phyloP scores from a whole-genome alignment of 2,113 vertebrate genomes.

The Entosphenus tridentatus region DNA sequence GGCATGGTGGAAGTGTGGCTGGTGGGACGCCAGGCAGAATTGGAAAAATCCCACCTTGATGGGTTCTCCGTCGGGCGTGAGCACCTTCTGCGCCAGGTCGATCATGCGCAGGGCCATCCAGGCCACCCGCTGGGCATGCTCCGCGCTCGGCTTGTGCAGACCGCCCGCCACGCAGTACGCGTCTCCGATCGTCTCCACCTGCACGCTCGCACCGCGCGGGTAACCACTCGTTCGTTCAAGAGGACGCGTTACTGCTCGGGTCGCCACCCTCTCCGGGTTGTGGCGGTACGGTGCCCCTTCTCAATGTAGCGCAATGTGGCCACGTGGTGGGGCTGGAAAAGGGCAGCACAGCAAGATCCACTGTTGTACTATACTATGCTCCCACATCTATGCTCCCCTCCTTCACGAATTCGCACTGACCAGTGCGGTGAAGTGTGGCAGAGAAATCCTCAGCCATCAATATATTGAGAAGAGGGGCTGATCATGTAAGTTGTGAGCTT shows the following conservation, averaged over 20 bases:
- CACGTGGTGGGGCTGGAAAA: too few species aligned
- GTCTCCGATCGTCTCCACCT: conserved; percentile 98
- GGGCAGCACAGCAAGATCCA: too few species aligned
- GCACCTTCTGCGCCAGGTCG: conserved; percentile 85
- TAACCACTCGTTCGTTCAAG: background rate
- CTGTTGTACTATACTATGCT: too few species aligned
- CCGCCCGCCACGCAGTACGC: conserved; percentile 88
- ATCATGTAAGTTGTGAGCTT: too few species aligned
- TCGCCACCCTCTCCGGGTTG: background rate
- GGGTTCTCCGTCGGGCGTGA: conserved; percentile 72
- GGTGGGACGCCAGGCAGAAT: too few species aligned
- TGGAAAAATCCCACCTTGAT: conserved; percentile 44
- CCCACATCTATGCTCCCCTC: too few species aligned
- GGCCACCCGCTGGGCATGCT: conserved; percentile 78
- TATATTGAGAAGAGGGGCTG: too few species aligned
- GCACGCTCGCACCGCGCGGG: conserved; percentile 18
- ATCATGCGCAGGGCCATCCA: conserved; percentile 99
- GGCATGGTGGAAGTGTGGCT: too few species aligned
- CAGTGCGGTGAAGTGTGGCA: too few species aligned
- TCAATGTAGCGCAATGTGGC: background rate
- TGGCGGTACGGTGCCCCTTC: background rate
- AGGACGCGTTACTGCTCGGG: background rate
- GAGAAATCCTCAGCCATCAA: too few species aligned
- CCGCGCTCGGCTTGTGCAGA: conserved; percentile 75
- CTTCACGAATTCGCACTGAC: too few species aligned